Evolutionary conservation across 2,888 invertebrate species (phyloP).

Genomic region (Mimas tiliae): DNA sequence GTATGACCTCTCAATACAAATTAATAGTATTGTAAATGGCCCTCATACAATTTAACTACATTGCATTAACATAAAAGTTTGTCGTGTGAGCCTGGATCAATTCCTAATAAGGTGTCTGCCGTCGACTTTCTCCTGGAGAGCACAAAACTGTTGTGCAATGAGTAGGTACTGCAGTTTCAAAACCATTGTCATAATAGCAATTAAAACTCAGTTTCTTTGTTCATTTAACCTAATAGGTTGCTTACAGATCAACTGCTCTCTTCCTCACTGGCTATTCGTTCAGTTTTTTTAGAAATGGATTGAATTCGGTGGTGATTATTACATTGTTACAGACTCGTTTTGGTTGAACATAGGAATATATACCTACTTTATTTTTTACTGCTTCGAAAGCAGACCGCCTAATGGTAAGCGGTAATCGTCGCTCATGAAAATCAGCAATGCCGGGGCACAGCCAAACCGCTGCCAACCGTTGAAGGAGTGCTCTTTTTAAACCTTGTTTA

Average conservation of each 20-base stretch:
- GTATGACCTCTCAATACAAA: constrained; percentile 36
- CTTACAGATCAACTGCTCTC: constrained; percentile 61
- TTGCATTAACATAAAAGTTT: constrained; percentile 81
- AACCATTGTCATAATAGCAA: constrained; percentile 40
- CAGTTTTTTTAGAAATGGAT: constrained; percentile 72
- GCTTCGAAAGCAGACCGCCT: no score
- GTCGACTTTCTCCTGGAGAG: constrained; percentile 73
- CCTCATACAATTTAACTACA: constrained; percentile 73
- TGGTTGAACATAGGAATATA: no score
- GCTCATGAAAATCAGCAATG: no score
- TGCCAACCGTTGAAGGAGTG: no score
- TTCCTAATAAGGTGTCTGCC: constrained; percentile 82
- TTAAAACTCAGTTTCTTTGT: constrained; percentile 53
- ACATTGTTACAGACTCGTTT: constrained; percentile 52
- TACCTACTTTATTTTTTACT: no score
- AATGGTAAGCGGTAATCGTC: no score
- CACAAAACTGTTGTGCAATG: constrained; percentile 52
- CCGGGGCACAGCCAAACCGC: no score
- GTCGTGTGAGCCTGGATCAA: constrained; percentile 69
- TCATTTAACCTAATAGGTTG: constrained; percentile 37
- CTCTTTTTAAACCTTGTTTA: no score
- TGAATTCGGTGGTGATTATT: constrained; percentile 70
- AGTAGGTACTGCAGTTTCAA: constrained; percentile 41
- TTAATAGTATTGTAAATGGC: constrained; percentile 54
- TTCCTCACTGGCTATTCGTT: constrained; percentile 64